Base-by-base conservation (phyloP, 2,888 invertebrate species). In the Allophyes oxyacanthae region DNA sequence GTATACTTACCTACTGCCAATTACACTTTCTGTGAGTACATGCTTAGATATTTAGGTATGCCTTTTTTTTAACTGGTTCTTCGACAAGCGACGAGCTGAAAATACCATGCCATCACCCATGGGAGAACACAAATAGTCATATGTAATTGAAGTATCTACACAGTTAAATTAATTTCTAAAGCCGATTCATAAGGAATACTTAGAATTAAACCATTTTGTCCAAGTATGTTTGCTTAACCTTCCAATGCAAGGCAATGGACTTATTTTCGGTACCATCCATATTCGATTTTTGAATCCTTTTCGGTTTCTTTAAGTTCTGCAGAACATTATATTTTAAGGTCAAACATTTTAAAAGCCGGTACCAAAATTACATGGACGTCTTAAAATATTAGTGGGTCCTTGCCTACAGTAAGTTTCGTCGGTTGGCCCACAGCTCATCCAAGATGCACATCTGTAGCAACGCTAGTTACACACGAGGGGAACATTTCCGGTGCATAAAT, bases 401-500 rank as follows among this genome's bases (percentile, higher is more conserved):
- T 32, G 40, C 15, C 53, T 51, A 40, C 43, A 36, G 43, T 45
- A 42, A 73, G 55, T 55, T 60, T 68, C 52, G 64, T 71, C 56
- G 75, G 77, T 60, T 71, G 78, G 74, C 74, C 71, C 69, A 42
- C 33, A 28, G 51, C 57, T 73, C 75, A 74, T 75, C 58, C 58
- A 72, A 68, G 72, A 79, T 75, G 60, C 66, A 71, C 66, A 67
- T 64, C 55, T 62, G 72, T 65, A 57, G 64, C 48, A 66, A 59
- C 71, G 64, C 65, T 77, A 82, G 81, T 71, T 76, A 69, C 65
- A 64, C 63, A 52, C 68, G 53, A 75, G 75, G 81, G 79, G 75
- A 65, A 67, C 70, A 79, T 79, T 87, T 86, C 84, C 85, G 82
- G 83, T 84, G 76, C 78, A 81, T 81, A 80, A 80, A 84, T 84